Base-by-base conservation (phyloP, 2,888 invertebrate genomes). In the Galeruca laticollis region DNA sequence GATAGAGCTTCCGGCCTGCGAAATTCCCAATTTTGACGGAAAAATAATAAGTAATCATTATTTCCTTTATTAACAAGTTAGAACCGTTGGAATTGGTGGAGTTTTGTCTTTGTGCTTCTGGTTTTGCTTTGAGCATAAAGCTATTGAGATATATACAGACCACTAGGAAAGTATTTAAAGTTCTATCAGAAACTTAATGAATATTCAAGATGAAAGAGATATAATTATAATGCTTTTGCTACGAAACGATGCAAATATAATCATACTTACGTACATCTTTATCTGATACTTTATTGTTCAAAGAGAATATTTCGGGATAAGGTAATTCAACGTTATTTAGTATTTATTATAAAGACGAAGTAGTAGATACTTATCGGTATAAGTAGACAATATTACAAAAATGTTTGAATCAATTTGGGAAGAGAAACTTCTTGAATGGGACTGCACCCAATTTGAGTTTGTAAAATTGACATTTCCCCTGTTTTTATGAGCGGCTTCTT, bases 11-110 rank as follows among this genome's bases (percentile, higher is more conserved):
- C 11, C 43, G 43, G 31, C 15, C 47, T 57, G 56, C 40, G 40
- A 63, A 64, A 64, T 64, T 64, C 31, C 43, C 64, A 35, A 64
- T 57, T 64, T 64, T 56, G 18, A 31, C 43, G 9, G 57, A 64
- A 64, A 64, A 64, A 64, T 57, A 47, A 57, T 47, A 43, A 57
- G 35, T 43, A 56, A 57, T 64, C 56, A 26, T 54, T 31, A 26
- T 54, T 54, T 54, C 54, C 31, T 54, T 54, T 43, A 33, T 26
- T 26, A 26, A 26, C 60, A 15, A 60, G 43, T 60, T 21, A 9
- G 31, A 60, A 49, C 47, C 10, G n/a, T 61, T 31, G 26, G 49
- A 61, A 51, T 51, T 51, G 61, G 31, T 35, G 20, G 21, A 61
- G 49, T 33, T 51, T 61, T 47, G 49, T 51, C 61, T 61, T 61